Evolutionary conservation across 92 coral and sea anemone genomes (phyloP), one percentile per base, ranked within the genome.

Genomic region (Siderastrea radians): DNA sequence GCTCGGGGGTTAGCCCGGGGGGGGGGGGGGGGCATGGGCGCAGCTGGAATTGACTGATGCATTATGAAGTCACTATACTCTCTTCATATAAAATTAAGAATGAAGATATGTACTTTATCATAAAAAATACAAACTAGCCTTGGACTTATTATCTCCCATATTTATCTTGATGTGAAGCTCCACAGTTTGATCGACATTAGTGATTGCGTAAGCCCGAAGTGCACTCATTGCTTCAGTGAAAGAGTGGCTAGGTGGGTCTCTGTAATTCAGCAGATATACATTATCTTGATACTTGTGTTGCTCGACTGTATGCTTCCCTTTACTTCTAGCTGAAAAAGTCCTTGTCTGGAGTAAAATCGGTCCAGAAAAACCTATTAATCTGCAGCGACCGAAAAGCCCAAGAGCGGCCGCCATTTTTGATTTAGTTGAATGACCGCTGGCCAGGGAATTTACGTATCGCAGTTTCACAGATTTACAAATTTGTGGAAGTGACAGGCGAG

Each of bases 141-240:
- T 26, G 38, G 38, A 26, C 38, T 26, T 89, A 46, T 95, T 95
- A 61, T 88, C 95, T 72, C 98, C 98, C 98, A 95, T 93, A 47
- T 93, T 77, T 19, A 95, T 83, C 84, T 94, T 97, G 84, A 97
- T 64, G 76, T 96, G 95, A 47, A 97, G 88, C 74, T 96, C 98
- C 7, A 97, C 93, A 7, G 96, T 95, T 71, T 97, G 95, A 63
- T 89, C 94, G 7, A 78, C 12, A 48, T 89, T 87, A 45, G 94
- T 94, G 53, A 95, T 86, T 5, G 97, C 91, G 62, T 97, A 94
- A 0, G 98, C 95, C 19, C 96, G 90, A 26, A 95, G 79, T 4
- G 93, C 95, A 38, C 80, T 87, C 77, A 97, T 59, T 4, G 98
- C 95, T 74, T 95, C 97, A 48, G 51, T 68, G 72, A 93, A 92